A percentile compares a stretch with the other conserved stretches of the same genome.
These are phyloP conservation scores for Camptogramma bilineatum DNA, from an alignment of 2,888 invertebrate species.

Conservation along the genomic window DNA sequence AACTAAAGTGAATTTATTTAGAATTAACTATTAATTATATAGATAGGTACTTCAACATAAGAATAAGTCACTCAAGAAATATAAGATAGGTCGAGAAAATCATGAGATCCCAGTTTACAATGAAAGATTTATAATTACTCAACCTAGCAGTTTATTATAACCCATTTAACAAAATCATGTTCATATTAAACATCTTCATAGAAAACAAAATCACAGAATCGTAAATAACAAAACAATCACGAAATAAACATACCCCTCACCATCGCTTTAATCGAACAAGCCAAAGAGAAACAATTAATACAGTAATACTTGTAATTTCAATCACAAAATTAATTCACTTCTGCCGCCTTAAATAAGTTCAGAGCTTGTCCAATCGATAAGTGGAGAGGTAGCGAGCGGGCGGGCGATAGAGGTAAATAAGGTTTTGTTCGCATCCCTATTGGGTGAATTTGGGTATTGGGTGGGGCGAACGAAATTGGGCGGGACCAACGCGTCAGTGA, in stretches of 20 bases:
- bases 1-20: no score
- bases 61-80: no score
- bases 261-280: slow-evolving; percentile 70
- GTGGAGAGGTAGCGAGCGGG: slow-evolving; percentile 69
- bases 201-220: slow-evolving; percentile 34
- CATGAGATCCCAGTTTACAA: no score
- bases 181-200: background rate
- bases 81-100: no score
- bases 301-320: slow-evolving; percentile 77
- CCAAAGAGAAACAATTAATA: slow-evolving; percentile 70
- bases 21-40: no score
- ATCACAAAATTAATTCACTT: slow-evolving; percentile 83
- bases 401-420: slow-evolving; percentile 79
- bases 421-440: slow-evolving; percentile 61
- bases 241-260: slow-evolving; percentile 53
- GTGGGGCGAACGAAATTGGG: slow-evolving; percentile 54
- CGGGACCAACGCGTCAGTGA: slow-evolving; percentile 54
- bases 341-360: slow-evolving; percentile 81
- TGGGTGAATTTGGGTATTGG: slow-evolving; percentile 56
- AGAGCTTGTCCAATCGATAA: slow-evolving; percentile 79
- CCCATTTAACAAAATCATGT: background rate
- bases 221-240: slow-evolving; percentile 45
- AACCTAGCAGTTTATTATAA: background rate
- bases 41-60: no score
- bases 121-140: background rate